phyloP scores from a whole-genome alignment of 2,888 invertebrate species.

The Beris morrisii region DNA sequence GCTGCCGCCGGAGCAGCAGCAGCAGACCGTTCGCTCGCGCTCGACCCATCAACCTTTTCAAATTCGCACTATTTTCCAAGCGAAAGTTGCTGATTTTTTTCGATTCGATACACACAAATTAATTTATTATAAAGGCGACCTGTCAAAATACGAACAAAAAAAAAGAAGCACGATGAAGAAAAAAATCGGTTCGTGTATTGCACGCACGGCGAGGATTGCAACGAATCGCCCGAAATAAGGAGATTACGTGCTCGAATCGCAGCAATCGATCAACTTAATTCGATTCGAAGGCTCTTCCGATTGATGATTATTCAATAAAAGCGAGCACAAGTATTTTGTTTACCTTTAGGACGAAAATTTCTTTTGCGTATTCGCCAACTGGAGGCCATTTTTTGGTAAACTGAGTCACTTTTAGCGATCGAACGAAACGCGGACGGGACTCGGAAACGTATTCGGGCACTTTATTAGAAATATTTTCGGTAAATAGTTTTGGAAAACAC shows the following conservation, averaged over 20 bases:
- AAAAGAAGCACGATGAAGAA: slow-evolving; percentile 14
- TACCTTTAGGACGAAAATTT: slow-evolving; percentile 55
- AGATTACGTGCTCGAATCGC: background rate
- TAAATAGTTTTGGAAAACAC: slow-evolving; percentile 34
- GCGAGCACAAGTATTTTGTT: slow-evolving; percentile 39
- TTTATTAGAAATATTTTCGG: slow-evolving; percentile 23
- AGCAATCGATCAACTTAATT: slow-evolving; percentile 12
- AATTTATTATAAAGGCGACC: too few relatives aligned
- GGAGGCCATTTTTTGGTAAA: slow-evolving; percentile 49
- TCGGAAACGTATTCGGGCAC: slow-evolving; percentile 18
- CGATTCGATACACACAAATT: slow-evolving; percentile 4
- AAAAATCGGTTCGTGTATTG: slow-evolving; percentile 18
- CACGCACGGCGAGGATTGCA: background rate
- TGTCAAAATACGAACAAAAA: too few relatives aligned
- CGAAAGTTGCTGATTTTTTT: background rate
- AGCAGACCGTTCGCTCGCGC: background rate
- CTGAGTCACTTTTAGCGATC: slow-evolving; percentile 1
- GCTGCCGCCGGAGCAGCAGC: background rate
- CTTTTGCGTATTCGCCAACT: slow-evolving; percentile 56
- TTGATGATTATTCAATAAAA: slow-evolving; percentile 28
- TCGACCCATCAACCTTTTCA: background rate
- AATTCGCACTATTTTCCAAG: background rate
- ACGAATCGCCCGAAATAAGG: too few relatives aligned
- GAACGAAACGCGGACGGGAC: slow-evolving; percentile 27
- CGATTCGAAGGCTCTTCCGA: slow-evolving; percentile 7